Evolutionary conservation across 2,888 invertebrate species (phyloP).

Genomic region (Steinernema carpocapsae): DNA sequence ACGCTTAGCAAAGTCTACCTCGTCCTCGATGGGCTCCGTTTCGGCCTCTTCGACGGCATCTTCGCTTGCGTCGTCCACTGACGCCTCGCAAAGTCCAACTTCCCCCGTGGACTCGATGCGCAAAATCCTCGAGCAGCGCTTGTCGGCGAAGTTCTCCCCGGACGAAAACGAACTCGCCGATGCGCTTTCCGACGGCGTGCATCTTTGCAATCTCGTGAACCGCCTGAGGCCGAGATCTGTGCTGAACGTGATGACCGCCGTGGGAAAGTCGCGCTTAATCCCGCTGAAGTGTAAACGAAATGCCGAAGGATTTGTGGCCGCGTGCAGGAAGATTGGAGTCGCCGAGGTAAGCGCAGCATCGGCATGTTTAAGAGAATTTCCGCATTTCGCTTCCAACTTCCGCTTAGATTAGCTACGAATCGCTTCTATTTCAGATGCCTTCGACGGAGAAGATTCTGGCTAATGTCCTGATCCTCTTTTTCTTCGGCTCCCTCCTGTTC

Average conservation of each 20-base stretch:
- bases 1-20: background rate
- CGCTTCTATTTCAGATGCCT: conserved; percentile 18
- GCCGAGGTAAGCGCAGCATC: conserved; percentile 42
- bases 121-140: conserved; percentile 33
- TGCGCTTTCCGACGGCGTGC: conserved; percentile 35
- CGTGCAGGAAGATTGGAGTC: conserved; percentile 45
- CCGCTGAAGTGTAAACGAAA: conserved; percentile 47
- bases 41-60: conserved; percentile 14
- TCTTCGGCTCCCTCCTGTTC: conserved; percentile 17
- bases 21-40: background rate
- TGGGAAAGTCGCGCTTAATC: conserved; percentile 39
- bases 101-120: conserved; percentile 36
- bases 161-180: conserved; percentile 35
- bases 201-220: conserved; percentile 38
- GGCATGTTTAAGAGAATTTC: background rate
- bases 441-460: conserved; percentile 23
- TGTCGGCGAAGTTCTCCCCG: conserved; percentile 30
- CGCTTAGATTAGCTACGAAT: background rate
- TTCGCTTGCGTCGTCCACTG: conserved; percentile 8
- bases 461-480: background rate
- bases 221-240: conserved; percentile 32
- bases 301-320: conserved; percentile 47
- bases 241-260: conserved; percentile 29
- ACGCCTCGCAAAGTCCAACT: background rate
- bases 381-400: background rate